Conservation (phyloP, 2,113 vertebrate genomes). For the Oenanthe oenanthe region DNA sequence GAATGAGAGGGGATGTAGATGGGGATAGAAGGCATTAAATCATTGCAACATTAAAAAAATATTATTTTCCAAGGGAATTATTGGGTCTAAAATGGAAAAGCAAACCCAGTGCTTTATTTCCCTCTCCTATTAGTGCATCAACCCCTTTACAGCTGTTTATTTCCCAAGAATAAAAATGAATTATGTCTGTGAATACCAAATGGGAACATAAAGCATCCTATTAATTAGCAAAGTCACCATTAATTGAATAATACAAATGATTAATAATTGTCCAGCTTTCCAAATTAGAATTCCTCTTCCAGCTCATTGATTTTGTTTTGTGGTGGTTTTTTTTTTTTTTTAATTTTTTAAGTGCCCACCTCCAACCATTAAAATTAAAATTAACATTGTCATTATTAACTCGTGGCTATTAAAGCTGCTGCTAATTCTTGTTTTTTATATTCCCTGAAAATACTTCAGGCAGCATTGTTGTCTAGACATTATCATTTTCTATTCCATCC, state of each 20-base stretch:
- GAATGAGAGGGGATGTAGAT: background rate
- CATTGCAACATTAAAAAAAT: background rate
- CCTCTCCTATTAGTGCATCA: background rate
- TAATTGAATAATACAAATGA: slow-evolving; percentile 18
- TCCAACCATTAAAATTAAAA: background rate
- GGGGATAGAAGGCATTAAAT: background rate
- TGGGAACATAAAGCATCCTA: background rate
- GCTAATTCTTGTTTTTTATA: background rate
- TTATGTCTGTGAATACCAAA: background rate
- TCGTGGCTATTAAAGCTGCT: background rate
- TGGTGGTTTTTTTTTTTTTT: background rate
- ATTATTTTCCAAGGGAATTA: background rate
- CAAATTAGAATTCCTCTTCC: background rate
- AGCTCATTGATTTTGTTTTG: background rate
- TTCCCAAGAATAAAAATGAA: background rate
- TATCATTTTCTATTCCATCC: slow-evolving; percentile 3
- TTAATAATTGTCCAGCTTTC: slow-evolving; percentile 2
- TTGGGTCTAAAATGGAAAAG: background rate
- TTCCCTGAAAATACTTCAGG: slow-evolving; percentile 19
- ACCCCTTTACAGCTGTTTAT: background rate
- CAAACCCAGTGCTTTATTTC: background rate
- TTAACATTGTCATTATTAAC: background rate
- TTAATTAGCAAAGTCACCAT: background rate
- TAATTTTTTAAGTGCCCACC: background rate
- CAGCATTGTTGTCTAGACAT: slow-evolving; percentile 41